These are phyloP conservation scores for Drosophila multiciliata DNA, from an alignment of 2,888 invertebrate species.

Conservation along the genomic window DNA sequence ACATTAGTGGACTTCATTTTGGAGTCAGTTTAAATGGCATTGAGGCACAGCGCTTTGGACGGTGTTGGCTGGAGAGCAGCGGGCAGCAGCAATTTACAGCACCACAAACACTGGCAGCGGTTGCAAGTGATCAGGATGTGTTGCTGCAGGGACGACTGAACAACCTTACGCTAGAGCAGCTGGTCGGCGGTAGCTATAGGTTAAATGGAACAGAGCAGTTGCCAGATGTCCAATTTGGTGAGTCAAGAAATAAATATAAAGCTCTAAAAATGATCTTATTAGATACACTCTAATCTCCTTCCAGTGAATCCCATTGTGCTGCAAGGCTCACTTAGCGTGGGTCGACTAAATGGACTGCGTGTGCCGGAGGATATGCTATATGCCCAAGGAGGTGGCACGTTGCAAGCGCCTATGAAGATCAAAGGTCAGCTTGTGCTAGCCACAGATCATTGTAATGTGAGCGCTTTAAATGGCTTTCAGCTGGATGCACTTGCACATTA, in stretches of 20 bases:
- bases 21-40: constrained; percentile 84
- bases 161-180: constrained; percentile 84
- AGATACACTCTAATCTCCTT: not conserved
- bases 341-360: constrained; percentile 82
- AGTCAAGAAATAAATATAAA: constrained; percentile 20
- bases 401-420: constrained; percentile 61
- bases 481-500: constrained; percentile 60
- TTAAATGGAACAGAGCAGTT: constrained; percentile 85
- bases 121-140: constrained; percentile 62
- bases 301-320: constrained; percentile 78
- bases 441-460: constrained; percentile 52
- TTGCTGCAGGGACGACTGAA: constrained; percentile 83
- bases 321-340: constrained; percentile 72
- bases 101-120: constrained; percentile 70
- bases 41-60: constrained; percentile 83
- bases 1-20: constrained; percentile 84
- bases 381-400: constrained; percentile 68
- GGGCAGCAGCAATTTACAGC: constrained; percentile 82
- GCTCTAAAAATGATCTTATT: not conserved
- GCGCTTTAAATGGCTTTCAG: constrained; percentile 70
- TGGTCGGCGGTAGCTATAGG: constrained; percentile 86
- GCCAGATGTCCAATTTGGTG: constrained; percentile 84
- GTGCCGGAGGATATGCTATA: constrained; percentile 85
- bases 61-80: constrained; percentile 83
- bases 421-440: constrained; percentile 46